phyloP scores from a whole-genome alignment of 2,888 invertebrate species.

The Ornithoptera priamus region DNA sequence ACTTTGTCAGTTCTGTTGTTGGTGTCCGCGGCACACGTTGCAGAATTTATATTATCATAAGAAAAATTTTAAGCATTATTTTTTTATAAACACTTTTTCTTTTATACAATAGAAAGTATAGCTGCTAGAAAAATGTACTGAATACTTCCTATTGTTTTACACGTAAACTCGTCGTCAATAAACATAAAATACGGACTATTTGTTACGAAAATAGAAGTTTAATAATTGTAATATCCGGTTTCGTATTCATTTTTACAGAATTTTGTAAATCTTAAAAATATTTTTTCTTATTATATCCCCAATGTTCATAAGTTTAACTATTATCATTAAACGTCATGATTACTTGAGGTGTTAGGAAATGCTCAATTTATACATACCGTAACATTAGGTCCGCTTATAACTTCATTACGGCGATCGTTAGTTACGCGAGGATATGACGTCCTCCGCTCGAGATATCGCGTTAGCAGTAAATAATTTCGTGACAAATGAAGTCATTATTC shows the following conservation, averaged over 20 bases:
- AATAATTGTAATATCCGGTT: too few species aligned
- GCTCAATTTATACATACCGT: slow-evolving; percentile 17
- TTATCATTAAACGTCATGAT: slow-evolving; percentile 1
- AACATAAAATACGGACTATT: too few species aligned
- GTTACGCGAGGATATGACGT: slow-evolving; percentile 23
- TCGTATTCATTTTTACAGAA: too few species aligned
- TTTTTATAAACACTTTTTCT: too few species aligned
- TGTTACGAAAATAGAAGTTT: too few species aligned
- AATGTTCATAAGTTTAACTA: not conserved
- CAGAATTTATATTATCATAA: not conserved
- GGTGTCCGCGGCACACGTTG: not conserved
- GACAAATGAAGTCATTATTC: slow-evolving; percentile 40
- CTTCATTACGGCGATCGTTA: slow-evolving; percentile 27
- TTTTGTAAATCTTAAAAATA: too few species aligned
- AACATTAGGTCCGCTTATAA: slow-evolving; percentile 14
- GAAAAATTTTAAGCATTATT: too few species aligned
- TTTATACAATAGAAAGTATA: too few species aligned
- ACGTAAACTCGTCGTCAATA: too few species aligned
- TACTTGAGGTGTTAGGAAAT: slow-evolving; percentile 3
- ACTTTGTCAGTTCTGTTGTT: not conserved
- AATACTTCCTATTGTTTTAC: too few species aligned
- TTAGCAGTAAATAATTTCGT: slow-evolving; percentile 30
- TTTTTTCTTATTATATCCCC: not conserved
- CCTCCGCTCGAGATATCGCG: slow-evolving; percentile 10
- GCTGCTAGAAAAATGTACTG: too few species aligned